These are phyloP conservation scores for Misgurnus mizolepis DNA, from an alignment of 2,113 vertebrate genomes.

Conservation along the genomic window DNA sequence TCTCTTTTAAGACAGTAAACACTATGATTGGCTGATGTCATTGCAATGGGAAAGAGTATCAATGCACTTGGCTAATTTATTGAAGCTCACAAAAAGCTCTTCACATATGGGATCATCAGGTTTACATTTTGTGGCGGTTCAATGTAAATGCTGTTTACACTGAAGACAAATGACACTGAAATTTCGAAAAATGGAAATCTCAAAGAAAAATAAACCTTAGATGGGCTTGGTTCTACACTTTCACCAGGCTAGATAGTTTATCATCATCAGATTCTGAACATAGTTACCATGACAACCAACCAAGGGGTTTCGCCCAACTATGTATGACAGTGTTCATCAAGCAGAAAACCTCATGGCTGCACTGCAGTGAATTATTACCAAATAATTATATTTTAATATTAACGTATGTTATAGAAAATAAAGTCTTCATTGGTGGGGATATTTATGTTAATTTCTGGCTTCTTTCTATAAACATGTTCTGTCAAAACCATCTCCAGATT, in stretches of 20 bases:
- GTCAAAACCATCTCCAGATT: not conserved
- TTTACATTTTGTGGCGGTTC: no score
- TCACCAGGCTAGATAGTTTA: not conserved
- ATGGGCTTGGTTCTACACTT: not conserved
- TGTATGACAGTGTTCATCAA: slow-evolving; percentile 17
- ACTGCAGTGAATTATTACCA: slow-evolving; percentile 52
- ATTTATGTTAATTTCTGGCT: slow-evolving; percentile 2
- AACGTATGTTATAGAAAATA: slow-evolving; percentile 26
- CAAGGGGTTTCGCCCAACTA: slow-evolving; percentile 2
- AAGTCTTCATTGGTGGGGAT: not conserved
- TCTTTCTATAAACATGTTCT: not conserved
- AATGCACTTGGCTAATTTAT: no score
- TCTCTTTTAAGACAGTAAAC: no score
- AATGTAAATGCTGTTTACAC: no score
- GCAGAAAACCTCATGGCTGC: slow-evolving; percentile 41
- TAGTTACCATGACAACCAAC: slow-evolving; percentile 48
- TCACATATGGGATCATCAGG: no score
- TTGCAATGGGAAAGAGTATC: no score
- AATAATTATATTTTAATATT: slow-evolving; percentile 41
- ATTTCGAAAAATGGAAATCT: no score
- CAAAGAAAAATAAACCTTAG: not conserved
- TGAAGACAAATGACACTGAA: not conserved
- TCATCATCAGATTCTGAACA: slow-evolving; percentile 2
- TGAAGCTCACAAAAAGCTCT: no score
- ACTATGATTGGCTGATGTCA: no score